These are phyloP conservation scores for Ursus arctos DNA, from an alignment of 2,113 vertebrate genomes.

Conservation along the genomic window DNA sequence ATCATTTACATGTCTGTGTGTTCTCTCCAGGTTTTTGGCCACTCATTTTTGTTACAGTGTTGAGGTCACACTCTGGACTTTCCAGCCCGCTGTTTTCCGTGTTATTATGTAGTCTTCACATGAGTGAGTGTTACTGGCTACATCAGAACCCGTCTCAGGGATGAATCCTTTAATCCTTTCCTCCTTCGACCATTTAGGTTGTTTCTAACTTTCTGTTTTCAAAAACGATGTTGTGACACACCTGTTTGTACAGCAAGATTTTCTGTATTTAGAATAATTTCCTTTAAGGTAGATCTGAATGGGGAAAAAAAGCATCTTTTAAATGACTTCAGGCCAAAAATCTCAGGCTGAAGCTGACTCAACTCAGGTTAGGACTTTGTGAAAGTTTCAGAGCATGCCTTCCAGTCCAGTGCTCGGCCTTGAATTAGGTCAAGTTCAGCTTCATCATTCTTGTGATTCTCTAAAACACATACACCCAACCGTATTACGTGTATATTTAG, in stretches of 20 bases:
- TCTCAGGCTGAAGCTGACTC: neutral
- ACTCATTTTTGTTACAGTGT: neutral
- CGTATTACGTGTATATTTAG: neutral
- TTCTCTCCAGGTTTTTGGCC: neutral
- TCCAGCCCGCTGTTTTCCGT: neutral
- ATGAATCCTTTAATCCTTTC: neutral
- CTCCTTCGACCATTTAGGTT: neutral
- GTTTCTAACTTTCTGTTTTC: constrained; percentile 6
- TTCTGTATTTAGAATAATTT: constrained; percentile 30
- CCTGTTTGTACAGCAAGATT: neutral
- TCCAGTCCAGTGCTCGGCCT: neutral
- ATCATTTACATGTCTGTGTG: neutral
- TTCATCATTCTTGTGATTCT: neutral
- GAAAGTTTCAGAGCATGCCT: neutral
- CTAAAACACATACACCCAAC: neutral
- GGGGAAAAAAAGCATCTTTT: neutral
- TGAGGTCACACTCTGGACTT: neutral
- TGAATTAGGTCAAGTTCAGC: neutral
- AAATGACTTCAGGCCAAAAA: neutral
- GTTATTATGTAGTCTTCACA: neutral
- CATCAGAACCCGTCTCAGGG: neutral
- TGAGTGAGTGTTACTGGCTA: neutral
- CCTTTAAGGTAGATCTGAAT: neutral
- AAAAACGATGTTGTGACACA: neutral
- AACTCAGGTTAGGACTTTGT: neutral